Evolutionary conservation across 2,888 invertebrate species (phyloP).

Genomic region (Lepidocyrtinus sp.): DNA sequence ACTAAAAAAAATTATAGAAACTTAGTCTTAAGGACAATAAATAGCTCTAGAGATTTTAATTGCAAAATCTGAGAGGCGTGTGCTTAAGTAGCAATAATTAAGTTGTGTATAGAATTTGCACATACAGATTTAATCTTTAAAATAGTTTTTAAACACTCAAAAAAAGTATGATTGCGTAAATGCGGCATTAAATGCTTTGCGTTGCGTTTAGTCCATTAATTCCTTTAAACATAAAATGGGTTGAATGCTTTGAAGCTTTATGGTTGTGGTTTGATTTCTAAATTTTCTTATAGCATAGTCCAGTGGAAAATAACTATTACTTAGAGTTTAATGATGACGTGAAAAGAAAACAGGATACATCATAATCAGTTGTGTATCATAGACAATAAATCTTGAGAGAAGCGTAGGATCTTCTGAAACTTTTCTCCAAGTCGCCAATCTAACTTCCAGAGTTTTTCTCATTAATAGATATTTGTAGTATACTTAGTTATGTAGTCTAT

Average conservation of each 20-base stretch:
- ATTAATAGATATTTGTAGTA: neutral
- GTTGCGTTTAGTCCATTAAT: too few species aligned
- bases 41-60: constrained; percentile 47
- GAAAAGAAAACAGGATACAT: constrained; percentile 64
- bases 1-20: neutral
- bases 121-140: neutral
- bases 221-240: too few species aligned
- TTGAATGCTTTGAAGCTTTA: too few species aligned
- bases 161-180: neutral
- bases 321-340: constrained; percentile 12
- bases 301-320: neutral
- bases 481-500: neutral
- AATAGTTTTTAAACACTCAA: constrained; percentile 5
- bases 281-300: too few species aligned
- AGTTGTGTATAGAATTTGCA: constrained; percentile 55
- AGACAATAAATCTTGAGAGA: constrained; percentile 64
- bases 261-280: too few species aligned
- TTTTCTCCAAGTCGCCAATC: constrained; percentile 25
- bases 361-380: constrained; percentile 69
- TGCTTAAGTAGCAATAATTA: constrained; percentile 69
- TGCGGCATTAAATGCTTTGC: too few species aligned
- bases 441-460: neutral
- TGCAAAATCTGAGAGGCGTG: constrained; percentile 63
- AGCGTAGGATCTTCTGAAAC: constrained; percentile 36
- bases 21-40: neutral